Evolutionary conservation across 2,113 vertebrate species (phyloP).

Genomic region (Mesembrinibis cayennensis): DNA sequence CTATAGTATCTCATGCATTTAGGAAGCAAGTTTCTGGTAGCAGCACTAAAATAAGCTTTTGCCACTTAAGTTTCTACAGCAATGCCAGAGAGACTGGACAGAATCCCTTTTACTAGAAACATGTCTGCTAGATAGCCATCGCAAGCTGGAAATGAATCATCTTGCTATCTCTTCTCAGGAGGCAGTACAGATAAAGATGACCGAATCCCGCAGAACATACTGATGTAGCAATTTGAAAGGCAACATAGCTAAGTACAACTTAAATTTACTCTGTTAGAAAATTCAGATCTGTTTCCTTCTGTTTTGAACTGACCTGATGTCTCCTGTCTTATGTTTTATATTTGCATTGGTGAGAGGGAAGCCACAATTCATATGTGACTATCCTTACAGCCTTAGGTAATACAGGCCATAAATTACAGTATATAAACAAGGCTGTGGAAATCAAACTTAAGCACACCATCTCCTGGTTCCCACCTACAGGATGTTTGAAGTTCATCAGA

Average conservation of each 20-base stretch:
- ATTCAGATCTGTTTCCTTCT: background rate
- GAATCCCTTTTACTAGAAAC: background rate
- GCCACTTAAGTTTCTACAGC: background rate
- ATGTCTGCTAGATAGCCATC: background rate
- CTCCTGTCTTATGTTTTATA: background rate
- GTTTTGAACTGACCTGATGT: background rate
- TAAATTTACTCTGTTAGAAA: background rate
- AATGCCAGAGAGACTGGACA: background rate
- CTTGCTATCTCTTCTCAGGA: background rate
- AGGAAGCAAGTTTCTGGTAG: background rate
- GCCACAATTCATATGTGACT: background rate
- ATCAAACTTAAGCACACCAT: background rate
- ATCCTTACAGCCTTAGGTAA: background rate
- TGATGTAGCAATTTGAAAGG: background rate
- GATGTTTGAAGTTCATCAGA: slow-evolving; percentile 13
- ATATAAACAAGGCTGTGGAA: background rate
- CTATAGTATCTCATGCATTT: background rate
- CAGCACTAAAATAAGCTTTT: background rate
- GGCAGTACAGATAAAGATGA: background rate
- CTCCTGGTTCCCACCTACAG: slow-evolving; percentile 16
- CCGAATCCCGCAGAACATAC: background rate
- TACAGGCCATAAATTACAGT: background rate
- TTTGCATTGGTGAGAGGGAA: background rate
- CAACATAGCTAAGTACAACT: background rate
- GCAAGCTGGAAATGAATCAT: background rate